A percentile compares a stretch with the other conserved stretches of the same genome.
These are phyloP conservation scores for Caenorhabditis japonica DNA, from an alignment of 2,888 invertebrate genomes.

Conservation along the genomic window DNA sequence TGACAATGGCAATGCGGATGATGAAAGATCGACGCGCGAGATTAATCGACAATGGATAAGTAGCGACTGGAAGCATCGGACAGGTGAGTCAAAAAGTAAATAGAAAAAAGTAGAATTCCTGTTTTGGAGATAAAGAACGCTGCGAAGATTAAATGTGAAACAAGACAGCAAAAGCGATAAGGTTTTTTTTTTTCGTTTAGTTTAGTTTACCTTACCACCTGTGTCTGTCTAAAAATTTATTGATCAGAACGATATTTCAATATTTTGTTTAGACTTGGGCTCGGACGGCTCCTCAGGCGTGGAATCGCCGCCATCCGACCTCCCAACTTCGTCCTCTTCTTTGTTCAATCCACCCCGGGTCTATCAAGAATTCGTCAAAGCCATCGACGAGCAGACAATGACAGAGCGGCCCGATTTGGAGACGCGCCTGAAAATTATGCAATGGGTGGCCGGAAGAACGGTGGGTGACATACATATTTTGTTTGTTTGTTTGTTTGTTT, in stretches of 20 bases:
- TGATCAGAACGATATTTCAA: background rate
- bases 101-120: too few species aligned
- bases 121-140: too few species aligned
- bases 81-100: slow-evolving; percentile 26
- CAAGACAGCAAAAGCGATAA: too few species aligned
- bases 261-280: slow-evolving; percentile 32
- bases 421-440: slow-evolving; percentile 66
- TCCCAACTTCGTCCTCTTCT: slow-evolving; percentile 65
- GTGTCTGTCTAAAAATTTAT: too few species aligned
- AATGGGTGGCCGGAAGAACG: slow-evolving; percentile 65
- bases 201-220: too few species aligned
- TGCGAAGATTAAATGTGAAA: too few species aligned
- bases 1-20: slow-evolving; percentile 63
- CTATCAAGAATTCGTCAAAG: slow-evolving; percentile 62
- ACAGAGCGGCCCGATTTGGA: slow-evolving; percentile 63
- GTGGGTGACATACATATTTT: slow-evolving; percentile 29
- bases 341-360: slow-evolving; percentile 54
- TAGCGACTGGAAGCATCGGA: slow-evolving; percentile 54
- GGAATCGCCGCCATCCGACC: slow-evolving; percentile 66
- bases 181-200: too few species aligned
- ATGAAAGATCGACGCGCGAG: slow-evolving; percentile 52
- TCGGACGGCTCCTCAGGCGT: slow-evolving; percentile 64
- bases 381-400: slow-evolving; percentile 65
- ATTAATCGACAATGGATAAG: slow-evolving; percentile 50
- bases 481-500: background rate